Evolutionary conservation across 1,140 invertebrate genomes (phyloP), one percentile per base, ranked within the genome.

Genomic region (Microplitis mediator): DNA sequence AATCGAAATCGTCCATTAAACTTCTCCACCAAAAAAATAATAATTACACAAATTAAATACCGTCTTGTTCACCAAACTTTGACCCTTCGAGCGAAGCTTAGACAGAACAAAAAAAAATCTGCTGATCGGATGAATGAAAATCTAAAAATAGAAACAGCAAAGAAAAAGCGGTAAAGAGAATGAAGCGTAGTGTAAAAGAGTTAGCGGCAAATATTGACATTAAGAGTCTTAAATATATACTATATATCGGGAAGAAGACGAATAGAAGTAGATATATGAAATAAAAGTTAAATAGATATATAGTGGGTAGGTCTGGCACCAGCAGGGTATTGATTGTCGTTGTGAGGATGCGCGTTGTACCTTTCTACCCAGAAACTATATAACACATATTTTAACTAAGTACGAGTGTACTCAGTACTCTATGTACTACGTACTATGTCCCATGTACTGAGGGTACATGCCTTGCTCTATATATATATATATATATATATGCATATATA

Each of bases 341-440:
- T 11, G 14, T 9, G 64, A 72, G 64, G 71, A 72, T 72, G 71
- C 71, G 71, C 71, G 54, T 58, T 72, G 71, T 72, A 64, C 71
- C 56, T 31, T 14, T 45, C 8, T 45, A 45, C 39, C 39, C 39
- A 45, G 39, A 45, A 45, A 45, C 6, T 45, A 45, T 45, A 45
- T 45, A 45, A 11, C 39, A 45, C 39, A 45, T 11, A 45, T 45
- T 45, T 45, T 45, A 23, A 6, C 39, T 3, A 45, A 11, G 39
- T 45, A 45, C 39, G 39, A 45, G 39, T 45, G 39, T 45, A 45
- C 39, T 45, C 39, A 45, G 39, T 45, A 45, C 39, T 45, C 6
- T 45, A 45, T 45, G 39, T 45, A 45, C 39, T 45, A 45, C 13
- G 13, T 35, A 56, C 6, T 16, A 13, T 39, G n/a, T 36, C 32